phyloP scores from a whole-genome alignment of 2,797 vertebrate species.

The Anas flavirostris region DNA sequence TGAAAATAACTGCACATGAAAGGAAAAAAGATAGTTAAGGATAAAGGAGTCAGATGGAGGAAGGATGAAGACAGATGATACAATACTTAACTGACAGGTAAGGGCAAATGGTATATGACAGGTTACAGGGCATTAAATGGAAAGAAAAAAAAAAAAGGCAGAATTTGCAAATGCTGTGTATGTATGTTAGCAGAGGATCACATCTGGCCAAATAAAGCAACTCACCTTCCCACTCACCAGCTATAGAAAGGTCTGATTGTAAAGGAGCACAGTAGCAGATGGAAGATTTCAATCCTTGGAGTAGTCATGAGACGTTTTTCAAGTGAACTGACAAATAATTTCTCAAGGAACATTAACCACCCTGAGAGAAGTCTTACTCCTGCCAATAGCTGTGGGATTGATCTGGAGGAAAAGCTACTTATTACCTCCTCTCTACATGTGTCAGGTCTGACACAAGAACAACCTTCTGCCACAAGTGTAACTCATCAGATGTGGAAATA shows the following conservation, averaged over 20 bases:
- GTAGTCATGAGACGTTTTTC: background rate
- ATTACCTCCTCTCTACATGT: rapidly evolving
- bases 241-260: background rate
- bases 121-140: background rate
- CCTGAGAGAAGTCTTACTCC: background rate
- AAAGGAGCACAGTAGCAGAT: background rate
- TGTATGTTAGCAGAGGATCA: background rate
- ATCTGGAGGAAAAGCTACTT: background rate
- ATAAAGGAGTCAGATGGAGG: background rate
- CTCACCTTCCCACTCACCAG: background rate
- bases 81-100: background rate
- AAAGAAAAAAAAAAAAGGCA: background rate
- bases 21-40: background rate
- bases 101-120: background rate
- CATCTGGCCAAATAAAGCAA: background rate
- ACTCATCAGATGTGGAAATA: background rate
- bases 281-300: background rate
- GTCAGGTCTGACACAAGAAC: background rate
- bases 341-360: background rate
- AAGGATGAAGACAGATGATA: background rate
- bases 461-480: background rate
- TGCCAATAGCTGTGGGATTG: background rate
- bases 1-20: background rate
- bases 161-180: background rate
- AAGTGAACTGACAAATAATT: background rate